Conservation (phyloP, 2,888 invertebrate genomes). For the Arge pagana region DNA sequence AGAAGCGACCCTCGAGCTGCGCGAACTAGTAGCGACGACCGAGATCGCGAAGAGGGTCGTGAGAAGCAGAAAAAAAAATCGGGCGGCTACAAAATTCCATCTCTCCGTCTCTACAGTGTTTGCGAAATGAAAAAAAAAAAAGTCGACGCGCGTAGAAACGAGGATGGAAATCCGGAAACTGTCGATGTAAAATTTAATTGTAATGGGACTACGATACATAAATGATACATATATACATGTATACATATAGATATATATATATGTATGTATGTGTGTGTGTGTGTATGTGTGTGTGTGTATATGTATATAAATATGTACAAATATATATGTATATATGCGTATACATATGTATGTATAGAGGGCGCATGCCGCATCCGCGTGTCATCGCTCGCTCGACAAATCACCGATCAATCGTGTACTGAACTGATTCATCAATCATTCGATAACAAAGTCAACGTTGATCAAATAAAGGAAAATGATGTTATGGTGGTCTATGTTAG, state of each 20-base stretch:
- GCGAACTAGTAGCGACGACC: too few species aligned
- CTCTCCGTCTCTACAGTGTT: too few species aligned
- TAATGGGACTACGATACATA: conserved; percentile 41
- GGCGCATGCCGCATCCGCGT: conserved; percentile 39
- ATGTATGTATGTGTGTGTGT: background rate
- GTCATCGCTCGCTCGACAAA: conserved; percentile 38
- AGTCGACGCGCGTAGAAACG: conserved; percentile 29
- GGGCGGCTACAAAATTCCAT: too few species aligned
- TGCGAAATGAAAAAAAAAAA: background rate
- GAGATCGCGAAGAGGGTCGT: too few species aligned
- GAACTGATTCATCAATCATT: conserved; percentile 40
- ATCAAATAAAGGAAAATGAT: conserved; percentile 44
- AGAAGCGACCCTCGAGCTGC: too few species aligned
- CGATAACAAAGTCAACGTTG: conserved; percentile 35
- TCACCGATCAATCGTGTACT: conserved; percentile 30
- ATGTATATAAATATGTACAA: background rate
- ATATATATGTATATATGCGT: too few species aligned
- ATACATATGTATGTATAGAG: conserved; percentile 14
- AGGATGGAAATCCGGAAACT: conserved; percentile 34
- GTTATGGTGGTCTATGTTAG: conserved; percentile 57
- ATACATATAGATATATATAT: conserved; percentile 5
- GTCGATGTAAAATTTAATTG: conserved; percentile 49
- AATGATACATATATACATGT: background rate
- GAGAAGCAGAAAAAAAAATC: too few species aligned
- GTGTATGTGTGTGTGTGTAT: background rate